A percentile compares a stretch with the other conserved stretches of the same genome.
Conservation (phyloP, 2,888 invertebrate species). For the Hedychridium roseum region DNA sequence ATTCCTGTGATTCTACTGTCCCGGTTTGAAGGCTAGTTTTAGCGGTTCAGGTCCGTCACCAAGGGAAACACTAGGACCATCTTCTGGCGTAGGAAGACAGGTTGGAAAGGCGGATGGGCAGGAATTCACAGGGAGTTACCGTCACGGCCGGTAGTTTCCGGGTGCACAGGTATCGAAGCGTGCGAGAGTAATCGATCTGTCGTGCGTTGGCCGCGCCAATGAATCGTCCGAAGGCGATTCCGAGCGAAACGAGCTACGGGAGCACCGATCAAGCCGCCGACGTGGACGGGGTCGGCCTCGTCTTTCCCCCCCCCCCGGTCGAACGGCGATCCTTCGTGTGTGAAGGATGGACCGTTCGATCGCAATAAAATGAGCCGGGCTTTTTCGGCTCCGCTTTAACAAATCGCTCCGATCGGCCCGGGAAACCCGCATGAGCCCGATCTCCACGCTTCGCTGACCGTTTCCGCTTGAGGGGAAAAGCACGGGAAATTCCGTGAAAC, state of each 20-base stretch:
- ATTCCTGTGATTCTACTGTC: too few species aligned
- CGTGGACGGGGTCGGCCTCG: conserved; percentile 10
- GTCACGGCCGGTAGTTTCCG: too few species aligned
- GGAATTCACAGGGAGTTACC: too few species aligned
- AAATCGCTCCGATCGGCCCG: conserved; percentile 25
- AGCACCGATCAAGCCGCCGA: conserved; percentile 31
- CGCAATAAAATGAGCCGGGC: conserved; percentile 48
- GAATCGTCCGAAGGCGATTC: conserved; percentile 48
- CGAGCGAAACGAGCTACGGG: conserved; percentile 34
- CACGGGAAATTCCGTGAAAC: too few species aligned
- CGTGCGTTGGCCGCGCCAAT: conserved; percentile 48
- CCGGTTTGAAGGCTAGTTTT: too few species aligned
- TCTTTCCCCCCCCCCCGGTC: conserved; percentile 8
- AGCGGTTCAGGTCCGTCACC: too few species aligned
- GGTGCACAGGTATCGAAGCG: conserved; percentile 12
- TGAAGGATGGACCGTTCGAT: conserved; percentile 49
- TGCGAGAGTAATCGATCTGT: conserved; percentile 52
- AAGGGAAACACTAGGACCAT: too few species aligned
- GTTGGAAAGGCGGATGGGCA: too few species aligned
- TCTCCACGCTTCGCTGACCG: conserved; percentile 7
- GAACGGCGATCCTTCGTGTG: conserved; percentile 25
- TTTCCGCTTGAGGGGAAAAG: too few species aligned
- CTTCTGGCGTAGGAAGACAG: too few species aligned
- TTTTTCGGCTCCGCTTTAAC: conserved; percentile 34
- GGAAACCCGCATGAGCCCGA: conserved; percentile 2